These are phyloP conservation scores for Ataeniobius toweri DNA, from an alignment of 2,797 vertebrate species.

Conservation along the genomic window DNA sequence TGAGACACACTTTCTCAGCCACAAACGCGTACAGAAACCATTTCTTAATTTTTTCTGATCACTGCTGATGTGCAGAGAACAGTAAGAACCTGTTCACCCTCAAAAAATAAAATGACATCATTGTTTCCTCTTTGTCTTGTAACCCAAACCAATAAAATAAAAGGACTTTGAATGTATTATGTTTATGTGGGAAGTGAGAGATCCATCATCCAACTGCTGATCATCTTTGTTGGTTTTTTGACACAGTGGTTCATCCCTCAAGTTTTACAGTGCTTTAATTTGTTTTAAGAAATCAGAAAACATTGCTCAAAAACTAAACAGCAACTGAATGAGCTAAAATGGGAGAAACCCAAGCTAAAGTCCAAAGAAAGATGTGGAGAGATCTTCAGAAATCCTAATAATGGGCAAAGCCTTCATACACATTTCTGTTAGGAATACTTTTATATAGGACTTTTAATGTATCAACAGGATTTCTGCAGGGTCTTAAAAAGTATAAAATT, in stretches of 20 bases:
- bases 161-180: not conserved
- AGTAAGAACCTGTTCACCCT: not conserved
- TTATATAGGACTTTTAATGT: no score
- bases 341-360: no score
- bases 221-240: not conserved
- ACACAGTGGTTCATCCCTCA: no score
- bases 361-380: no score
- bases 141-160: not conserved
- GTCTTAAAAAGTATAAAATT: no score
- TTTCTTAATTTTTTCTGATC: constrained; percentile 43
- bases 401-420: no score
- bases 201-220: not conserved
- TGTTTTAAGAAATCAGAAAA: not conserved
- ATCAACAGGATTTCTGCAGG: no score
- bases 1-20: constrained; percentile 6
- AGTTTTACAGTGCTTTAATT: not conserved
- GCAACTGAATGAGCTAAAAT: not conserved
- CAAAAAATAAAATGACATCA: not conserved
- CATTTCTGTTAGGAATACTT: no score
- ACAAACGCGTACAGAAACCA: constrained; percentile 34
- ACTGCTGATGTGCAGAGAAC: constrained; percentile 33
- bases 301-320: not conserved
- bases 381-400: no score
- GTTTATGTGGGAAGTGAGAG: not conserved
- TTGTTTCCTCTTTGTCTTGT: no score